Conservation (phyloP, 30 jellyfish, hydroid and myxozoan species). For the Catostylus mosaicus region DNA sequence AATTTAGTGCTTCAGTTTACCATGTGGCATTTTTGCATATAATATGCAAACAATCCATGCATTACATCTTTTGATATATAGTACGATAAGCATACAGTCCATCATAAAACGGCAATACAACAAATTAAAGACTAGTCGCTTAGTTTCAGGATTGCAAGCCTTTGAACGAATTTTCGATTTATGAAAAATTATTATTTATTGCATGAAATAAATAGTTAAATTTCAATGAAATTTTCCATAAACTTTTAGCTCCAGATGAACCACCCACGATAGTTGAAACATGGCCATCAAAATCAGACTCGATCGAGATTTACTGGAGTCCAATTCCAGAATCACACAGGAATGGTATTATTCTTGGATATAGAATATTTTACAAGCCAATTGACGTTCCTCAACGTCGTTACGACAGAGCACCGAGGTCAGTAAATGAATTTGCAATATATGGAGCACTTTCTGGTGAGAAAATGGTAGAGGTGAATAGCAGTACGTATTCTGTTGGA, state of each 20-base stretch:
- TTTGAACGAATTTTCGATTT: too few species aligned
- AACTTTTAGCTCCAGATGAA: constrained; percentile 51
- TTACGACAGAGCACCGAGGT: constrained; percentile 63
- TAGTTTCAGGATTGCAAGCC: too few species aligned
- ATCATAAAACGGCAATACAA: too few species aligned
- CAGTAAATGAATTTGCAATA: constrained; percentile 50
- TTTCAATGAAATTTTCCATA: too few species aligned
- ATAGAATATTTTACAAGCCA: constrained; percentile 56
- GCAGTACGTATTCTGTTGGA: constrained; percentile 15
- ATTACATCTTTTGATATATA: too few species aligned
- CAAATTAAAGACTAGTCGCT: too few species aligned
- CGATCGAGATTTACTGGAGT: constrained; percentile 57
- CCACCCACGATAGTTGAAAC: constrained; percentile 59
- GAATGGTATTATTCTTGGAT: constrained; percentile 51
- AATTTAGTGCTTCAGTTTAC: too few species aligned
- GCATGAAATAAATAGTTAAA: too few species aligned
- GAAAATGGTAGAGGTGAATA: constrained; percentile 52
- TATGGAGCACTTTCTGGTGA: constrained; percentile 65
- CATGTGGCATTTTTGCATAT: too few species aligned
- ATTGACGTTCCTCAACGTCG: constrained; percentile 33
- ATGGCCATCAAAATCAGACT: constrained; percentile 53
- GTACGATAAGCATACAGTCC: too few species aligned
- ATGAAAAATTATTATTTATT: too few species aligned
- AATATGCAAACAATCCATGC: too few species aligned
- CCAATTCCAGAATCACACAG: constrained; percentile 63